Conservation (phyloP, 2,113 vertebrate species). For the Python bivittatus region DNA sequence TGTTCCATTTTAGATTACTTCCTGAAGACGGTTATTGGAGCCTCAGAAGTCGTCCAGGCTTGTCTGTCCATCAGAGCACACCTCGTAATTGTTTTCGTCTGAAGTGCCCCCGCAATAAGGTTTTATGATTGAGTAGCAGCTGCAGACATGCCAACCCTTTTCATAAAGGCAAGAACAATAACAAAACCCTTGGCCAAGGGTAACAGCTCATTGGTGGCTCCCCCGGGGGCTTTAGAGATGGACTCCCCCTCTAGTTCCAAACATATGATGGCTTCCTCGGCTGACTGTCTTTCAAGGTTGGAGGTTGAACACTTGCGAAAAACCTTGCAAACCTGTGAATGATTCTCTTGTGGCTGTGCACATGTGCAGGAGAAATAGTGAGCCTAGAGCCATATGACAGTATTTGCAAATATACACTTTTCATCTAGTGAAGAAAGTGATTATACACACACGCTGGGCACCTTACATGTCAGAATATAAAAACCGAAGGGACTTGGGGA, state of each 20-base stretch:
- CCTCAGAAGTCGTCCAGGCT: conserved; percentile 1
- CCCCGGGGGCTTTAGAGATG: background rate
- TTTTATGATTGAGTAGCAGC: background rate
- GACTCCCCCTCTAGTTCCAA: conserved; percentile 1
- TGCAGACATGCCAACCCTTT: background rate
- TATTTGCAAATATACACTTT: background rate
- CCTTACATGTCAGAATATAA: background rate
- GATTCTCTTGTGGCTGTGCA: background rate
- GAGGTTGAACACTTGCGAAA: background rate
- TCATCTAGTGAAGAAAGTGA: background rate
- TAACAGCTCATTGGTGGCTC: conserved; percentile 12
- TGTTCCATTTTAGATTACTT: conserved; percentile 24
- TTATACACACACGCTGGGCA: background rate
- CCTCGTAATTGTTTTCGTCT: conserved; percentile 2
- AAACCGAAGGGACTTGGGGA: background rate
- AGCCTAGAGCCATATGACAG: background rate
- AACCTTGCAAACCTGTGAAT: background rate
- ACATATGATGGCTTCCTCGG: background rate
- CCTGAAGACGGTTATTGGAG: background rate
- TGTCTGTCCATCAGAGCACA: background rate
- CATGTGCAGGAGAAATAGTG: background rate
- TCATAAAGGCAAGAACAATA: background rate
- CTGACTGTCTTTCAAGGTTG: background rate
- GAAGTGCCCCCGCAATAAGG: background rate
- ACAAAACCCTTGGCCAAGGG: background rate